Evolutionary conservation across 2,888 invertebrate species (phyloP).

Genomic region (Margaritifera margaritifera): DNA sequence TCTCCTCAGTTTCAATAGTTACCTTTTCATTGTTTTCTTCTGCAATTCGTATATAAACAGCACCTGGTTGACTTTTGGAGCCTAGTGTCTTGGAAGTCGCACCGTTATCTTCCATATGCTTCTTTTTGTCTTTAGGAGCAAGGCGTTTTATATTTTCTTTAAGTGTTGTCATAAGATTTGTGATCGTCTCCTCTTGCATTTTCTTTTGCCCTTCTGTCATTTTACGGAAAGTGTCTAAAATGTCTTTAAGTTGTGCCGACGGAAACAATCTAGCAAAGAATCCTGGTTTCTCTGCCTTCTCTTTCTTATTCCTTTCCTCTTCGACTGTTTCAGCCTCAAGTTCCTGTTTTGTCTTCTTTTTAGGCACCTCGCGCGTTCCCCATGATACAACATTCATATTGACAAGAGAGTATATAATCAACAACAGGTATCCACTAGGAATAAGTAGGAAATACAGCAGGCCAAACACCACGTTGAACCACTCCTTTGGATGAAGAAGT

Average conservation of each 20-base stretch:
- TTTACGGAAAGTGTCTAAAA: conserved; percentile 40
- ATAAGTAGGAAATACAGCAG: conserved; percentile 66
- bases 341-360: conserved; percentile 56
- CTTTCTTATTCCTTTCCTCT: conserved; percentile 80
- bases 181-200: conserved; percentile 23
- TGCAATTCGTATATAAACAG: conserved; percentile 15
- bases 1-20: too few species aligned
- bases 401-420: conserved; percentile 67
- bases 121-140: too few species aligned
- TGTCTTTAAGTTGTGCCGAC: conserved; percentile 38
- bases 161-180: conserved; percentile 23
- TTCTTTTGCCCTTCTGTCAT: conserved; percentile 25
- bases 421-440: conserved; percentile 67
- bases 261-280: conserved; percentile 74
- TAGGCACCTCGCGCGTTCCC: conserved; percentile 70
- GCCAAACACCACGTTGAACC: conserved; percentile 59
- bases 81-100: conserved; percentile 24
- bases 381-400: conserved; percentile 69
- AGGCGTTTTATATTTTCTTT: conserved; percentile 4
- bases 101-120: too few species aligned
- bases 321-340: conserved; percentile 80
- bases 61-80: background rate
- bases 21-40: conserved; percentile 9
- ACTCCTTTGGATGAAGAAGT: conserved; percentile 66
- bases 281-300: conserved; percentile 82